phyloP scores from a whole-genome alignment of 2,797 vertebrate genomes.

The Enteromius argenteus region DNA sequence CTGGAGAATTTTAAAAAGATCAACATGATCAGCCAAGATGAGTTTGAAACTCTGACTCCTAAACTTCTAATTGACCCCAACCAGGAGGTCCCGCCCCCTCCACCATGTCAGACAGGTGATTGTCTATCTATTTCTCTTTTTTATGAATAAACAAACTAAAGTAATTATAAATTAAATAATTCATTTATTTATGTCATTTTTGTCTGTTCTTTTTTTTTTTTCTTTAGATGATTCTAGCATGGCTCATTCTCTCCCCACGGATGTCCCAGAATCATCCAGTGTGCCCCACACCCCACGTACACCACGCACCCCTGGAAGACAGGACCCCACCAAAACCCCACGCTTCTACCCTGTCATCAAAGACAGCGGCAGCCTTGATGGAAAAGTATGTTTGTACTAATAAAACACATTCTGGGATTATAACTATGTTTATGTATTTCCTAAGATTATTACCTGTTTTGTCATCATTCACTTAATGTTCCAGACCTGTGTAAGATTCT shows the following conservation, averaged over 20 bases:
- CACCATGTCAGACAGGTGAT: slow-evolving; percentile 65
- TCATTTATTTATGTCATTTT: neutral
- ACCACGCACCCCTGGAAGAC: slow-evolving; percentile 84
- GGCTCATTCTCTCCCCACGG: slow-evolving; percentile 79
- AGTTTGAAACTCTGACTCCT: slow-evolving; percentile 85
- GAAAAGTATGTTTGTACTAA: slow-evolving; percentile 76
- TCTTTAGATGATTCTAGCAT: slow-evolving; percentile 68
- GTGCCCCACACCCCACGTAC: slow-evolving; percentile 77
- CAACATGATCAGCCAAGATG: slow-evolving; percentile 89
- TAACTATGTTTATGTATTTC: neutral
- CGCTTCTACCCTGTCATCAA: slow-evolving; percentile 96
- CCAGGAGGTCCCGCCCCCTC: slow-evolving; percentile 78
- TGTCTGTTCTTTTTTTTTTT: slow-evolving; percentile 45
- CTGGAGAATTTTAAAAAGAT: slow-evolving; percentile 93
- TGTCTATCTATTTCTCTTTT: neutral
- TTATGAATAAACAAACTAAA: neutral
- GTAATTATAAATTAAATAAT: neutral
- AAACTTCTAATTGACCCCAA: slow-evolving; percentile 79
- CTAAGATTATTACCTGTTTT: neutral
- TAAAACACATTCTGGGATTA: neutral
- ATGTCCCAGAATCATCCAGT: slow-evolving; percentile 81
- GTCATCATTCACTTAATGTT: neutral
- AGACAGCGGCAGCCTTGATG: slow-evolving; percentile 82
- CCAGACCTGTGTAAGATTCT: neutral
- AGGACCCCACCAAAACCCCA: slow-evolving; percentile 88